phyloP scores from a whole-genome alignment of 2,113 vertebrate genomes.

The Ailurus styani region DNA sequence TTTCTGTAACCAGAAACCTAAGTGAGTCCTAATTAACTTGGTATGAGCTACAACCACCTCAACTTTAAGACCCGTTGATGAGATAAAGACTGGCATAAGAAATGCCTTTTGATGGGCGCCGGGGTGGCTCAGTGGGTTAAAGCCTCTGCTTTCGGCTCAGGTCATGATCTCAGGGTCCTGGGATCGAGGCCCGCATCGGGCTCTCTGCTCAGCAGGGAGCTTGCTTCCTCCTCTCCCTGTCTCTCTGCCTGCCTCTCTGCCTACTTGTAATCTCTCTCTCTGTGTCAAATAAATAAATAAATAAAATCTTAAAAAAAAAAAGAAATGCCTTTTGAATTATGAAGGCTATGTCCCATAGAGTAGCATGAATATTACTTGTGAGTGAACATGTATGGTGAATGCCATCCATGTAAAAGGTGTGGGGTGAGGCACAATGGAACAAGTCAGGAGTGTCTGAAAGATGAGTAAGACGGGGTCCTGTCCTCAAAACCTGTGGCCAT shows the following conservation, averaged over 20 bases:
- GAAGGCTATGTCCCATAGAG: neutral
- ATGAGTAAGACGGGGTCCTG: neutral
- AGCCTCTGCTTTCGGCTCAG: no score
- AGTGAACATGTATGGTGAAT: neutral
- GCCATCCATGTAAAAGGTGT: neutral
- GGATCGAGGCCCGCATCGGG: no score
- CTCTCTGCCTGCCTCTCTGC: no score
- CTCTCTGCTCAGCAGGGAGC: no score
- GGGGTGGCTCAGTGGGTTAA: no score
- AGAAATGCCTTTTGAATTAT: neutral
- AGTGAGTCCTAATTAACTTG: neutral
- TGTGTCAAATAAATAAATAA: no score
- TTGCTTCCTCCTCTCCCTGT: no score
- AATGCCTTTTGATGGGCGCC: neutral
- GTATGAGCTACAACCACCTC: neutral
- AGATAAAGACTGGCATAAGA: neutral
- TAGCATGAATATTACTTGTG: neutral
- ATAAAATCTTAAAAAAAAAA: no score
- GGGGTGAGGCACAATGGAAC: neutral
- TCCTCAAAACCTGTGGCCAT: neutral
- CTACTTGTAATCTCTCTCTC: no score
- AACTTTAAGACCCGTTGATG: neutral
- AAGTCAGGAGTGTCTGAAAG: neutral
- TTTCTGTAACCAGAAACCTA: neutral
- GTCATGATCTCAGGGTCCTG: no score